Evolutionary conservation across 2,888 invertebrate species (phyloP), one percentile per base, ranked within the genome.

Genomic region (Lysandra coridon): DNA sequence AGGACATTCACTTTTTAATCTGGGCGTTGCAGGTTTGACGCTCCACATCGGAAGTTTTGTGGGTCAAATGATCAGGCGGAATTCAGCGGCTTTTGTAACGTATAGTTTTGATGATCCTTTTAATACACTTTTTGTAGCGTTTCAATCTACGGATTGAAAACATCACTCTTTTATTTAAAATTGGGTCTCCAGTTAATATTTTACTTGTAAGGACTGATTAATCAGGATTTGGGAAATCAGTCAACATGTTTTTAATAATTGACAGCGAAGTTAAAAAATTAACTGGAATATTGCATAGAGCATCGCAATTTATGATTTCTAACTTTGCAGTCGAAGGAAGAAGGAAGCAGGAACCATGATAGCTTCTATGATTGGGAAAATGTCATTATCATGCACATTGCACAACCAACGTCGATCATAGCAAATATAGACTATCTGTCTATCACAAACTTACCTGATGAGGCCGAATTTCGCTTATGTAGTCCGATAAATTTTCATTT

Each of bases 21-120:
- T 69, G 69, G 33, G 2, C 33, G 69, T 1, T 69, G 33, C 69
- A 37, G 14, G 33, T 37, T 69, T 69, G 69, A 37, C 69, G 69
- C 33, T 69, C 69, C 69, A 69, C 33, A 17, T 37, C 69, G 5
- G 17, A 4, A 33, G 69, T 37, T 69, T 69, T 69, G 69, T 69
- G 69, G 69, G 69, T 69, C 69, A 69, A 64, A 69, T 69, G 33
- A 69, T 69, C 14, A 17, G 69, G 4, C 69, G 33, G 69, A 69
- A 69, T 69, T 37, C 69, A 12, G 37, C 12, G 64, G 64, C 69
- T 69, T 69, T 69, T 69, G 69, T 69, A 69, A 69, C 69, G 69
- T 69, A 69, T 37, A 69, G 69, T 69, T 69, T 14, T 69, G 69
- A 69, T 69, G 69, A 69, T 69, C 69, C 69, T 69, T 69, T 69